phyloP scores from a whole-genome alignment of 2,888 invertebrate genomes.

The Drosophila subquinaria region DNA sequence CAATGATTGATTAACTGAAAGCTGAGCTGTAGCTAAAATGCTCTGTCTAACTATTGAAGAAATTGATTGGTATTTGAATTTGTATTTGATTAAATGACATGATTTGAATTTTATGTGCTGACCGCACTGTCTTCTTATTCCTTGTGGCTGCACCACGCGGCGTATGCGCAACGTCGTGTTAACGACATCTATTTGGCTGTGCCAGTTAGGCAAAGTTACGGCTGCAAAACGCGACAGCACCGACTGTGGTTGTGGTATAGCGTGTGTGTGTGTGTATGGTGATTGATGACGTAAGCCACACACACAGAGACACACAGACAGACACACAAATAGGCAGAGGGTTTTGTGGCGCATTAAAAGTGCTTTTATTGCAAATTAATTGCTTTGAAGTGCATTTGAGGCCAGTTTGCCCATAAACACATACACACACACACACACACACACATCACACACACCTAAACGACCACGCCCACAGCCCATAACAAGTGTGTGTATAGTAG shows the following conservation, averaged over 20 bases:
- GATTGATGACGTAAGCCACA: constrained; percentile 44
- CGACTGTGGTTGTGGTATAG: constrained; percentile 10
- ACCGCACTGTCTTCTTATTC: constrained; percentile 4
- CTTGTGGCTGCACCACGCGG: constrained; percentile 8
- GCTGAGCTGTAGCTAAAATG: background rate
- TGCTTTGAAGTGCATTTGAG: constrained; percentile 72
- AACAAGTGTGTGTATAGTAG: constrained; percentile 28
- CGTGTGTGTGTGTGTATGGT: background rate
- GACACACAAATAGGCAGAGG: constrained; percentile 6
- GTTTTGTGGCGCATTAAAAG: constrained; percentile 47
- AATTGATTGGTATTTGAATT: constrained; percentile 3
- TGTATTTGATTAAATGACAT: constrained; percentile 9
- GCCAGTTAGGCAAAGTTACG: constrained; percentile 21
- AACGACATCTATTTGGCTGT: constrained; percentile 27
- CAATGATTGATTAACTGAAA: background rate
- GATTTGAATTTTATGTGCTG: constrained; percentile 23
- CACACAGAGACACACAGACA: constrained; percentile 17
- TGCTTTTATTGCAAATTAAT: constrained; percentile 79
- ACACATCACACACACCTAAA: constrained; percentile 3
- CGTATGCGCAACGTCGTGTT: constrained; percentile 44
- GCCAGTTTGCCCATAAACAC: constrained; percentile 43
- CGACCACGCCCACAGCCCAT: constrained; percentile 19
- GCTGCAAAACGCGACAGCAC: background rate
- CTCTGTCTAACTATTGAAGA: background rate
- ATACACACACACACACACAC: constrained; percentile 20